Percentiles rank a stretch among this genome's conserved stretches.
These are phyloP conservation scores for Sinosuthora webbiana DNA, from an alignment of 2,113 vertebrate genomes.

Conservation along the genomic window DNA sequence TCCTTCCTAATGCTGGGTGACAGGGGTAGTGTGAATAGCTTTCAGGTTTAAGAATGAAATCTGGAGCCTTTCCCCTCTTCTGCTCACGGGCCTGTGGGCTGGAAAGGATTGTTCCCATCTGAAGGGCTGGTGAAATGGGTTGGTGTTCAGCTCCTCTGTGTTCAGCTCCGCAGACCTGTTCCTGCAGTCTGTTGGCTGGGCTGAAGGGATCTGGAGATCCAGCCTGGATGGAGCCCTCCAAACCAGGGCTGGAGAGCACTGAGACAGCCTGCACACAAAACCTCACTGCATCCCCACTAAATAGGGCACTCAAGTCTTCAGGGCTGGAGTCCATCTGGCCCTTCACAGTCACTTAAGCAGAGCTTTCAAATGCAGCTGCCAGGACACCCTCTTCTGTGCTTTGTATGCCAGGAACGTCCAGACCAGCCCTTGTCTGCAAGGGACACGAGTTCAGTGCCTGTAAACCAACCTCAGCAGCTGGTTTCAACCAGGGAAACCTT, in stretches of 20 bases:
- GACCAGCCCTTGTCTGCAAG: not conserved
- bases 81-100: not conserved
- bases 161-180: not conserved
- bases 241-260: not conserved
- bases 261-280: not conserved
- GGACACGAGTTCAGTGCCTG: not conserved
- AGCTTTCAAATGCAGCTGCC: constrained; percentile 1
- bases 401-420: not conserved
- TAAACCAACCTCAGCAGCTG: not conserved
- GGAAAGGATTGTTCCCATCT: not conserved
- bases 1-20: constrained; percentile 7
- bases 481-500: not conserved
- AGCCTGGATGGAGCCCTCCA: not conserved
- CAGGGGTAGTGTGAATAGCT: not conserved
- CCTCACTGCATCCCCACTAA: not conserved
- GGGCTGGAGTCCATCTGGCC: constrained; percentile 23
- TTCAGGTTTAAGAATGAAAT: constrained; percentile 20
- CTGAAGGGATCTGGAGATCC: not conserved
- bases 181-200: not conserved
- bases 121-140: not conserved
- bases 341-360: not conserved
- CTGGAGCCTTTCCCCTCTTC: not conserved
- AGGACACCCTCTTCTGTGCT: not conserved
- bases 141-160: not conserved
- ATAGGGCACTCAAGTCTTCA: constrained; percentile 1